Base-by-base conservation (phyloP, 2,888 invertebrate species). In the Nomada ferruginata region DNA sequence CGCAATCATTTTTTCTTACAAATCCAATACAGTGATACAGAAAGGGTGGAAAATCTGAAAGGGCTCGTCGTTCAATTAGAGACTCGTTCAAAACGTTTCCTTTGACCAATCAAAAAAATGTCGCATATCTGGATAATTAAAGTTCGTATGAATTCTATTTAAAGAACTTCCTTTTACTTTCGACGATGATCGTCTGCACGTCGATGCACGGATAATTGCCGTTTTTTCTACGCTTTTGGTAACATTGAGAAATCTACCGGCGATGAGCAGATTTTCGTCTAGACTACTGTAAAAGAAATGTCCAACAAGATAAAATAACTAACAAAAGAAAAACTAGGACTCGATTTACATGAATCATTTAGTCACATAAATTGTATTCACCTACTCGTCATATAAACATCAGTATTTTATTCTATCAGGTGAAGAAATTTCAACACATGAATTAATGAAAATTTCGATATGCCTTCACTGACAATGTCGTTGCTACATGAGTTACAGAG, bases 211-310 rank as follows among this genome's bases (percentile, higher is more conserved):
- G 29, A 15, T 11, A 59, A 78, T 78, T 29, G 52, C 29, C 60
- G 20, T 70, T 57, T 59, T 59, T 70, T 79, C 52, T 60, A 65
- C 64, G 55, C 57, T 69, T 68, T 79, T 69, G 65, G 76, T 78
- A 60, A 50, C 63, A 44, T 26, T 50, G 57, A 26, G 55, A 63
- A 26, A 47, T 76, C 55, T 63, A 47, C 50, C 29, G 42, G 44
- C 55, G 55, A 57, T 7, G 57, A 61, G 23, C 9, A 36, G 61
- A 55, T 63, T 57, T 61, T 47, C 61, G 57, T 26, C 57, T 23
- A 66, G 36, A 63, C 26, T 52, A 50, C 4, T 26, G 13, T 18
- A 3, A 44, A 42, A 53, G 20, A n/a, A 63, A 57, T 23, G 20
- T 23, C 4, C 10, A 20, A 3, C 13, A 7, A 20, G 20, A 57